Percentiles rank a stretch among this genome's conserved stretches.
phyloP scores from a whole-genome alignment of 2,113 vertebrate genomes.

The Psilopsiagon aymara region DNA sequence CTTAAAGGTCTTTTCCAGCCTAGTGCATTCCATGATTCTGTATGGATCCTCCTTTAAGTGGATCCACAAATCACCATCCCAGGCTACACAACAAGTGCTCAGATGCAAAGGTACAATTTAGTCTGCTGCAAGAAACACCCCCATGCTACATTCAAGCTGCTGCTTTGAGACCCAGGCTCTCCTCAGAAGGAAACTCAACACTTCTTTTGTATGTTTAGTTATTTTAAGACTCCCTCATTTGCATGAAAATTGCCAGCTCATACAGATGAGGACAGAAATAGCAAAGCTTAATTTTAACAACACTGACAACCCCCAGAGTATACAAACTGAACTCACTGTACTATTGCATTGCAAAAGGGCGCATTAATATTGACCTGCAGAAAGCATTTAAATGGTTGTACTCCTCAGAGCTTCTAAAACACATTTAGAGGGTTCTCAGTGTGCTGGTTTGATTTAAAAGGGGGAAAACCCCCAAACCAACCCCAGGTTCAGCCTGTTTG shows the following conservation, averaged over 20 bases:
- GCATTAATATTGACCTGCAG: neutral
- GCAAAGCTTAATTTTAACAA: neutral
- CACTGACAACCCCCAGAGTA: neutral
- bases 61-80: neutral
- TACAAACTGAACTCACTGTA: neutral
- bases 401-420: neutral
- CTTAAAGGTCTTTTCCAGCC: neutral
- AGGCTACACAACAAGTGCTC: fast-evolving
- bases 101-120: neutral
- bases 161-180: neutral
- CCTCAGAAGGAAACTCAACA: neutral
- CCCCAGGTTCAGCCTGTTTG: neutral
- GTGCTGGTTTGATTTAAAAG: neutral
- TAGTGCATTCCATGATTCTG: neutral
- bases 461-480: neutral
- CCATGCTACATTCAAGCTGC: neutral
- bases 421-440: neutral
- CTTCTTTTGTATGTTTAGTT: neutral
- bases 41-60: neutral
- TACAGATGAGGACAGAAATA: conserved; percentile 32
- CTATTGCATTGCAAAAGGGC: neutral
- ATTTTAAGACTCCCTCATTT: conserved; percentile 50
- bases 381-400: neutral
- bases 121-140: neutral
- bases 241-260: conserved; percentile 46